Base-by-base conservation (phyloP, 2,113 vertebrate species). In the Henicopernis longicauda region DNA sequence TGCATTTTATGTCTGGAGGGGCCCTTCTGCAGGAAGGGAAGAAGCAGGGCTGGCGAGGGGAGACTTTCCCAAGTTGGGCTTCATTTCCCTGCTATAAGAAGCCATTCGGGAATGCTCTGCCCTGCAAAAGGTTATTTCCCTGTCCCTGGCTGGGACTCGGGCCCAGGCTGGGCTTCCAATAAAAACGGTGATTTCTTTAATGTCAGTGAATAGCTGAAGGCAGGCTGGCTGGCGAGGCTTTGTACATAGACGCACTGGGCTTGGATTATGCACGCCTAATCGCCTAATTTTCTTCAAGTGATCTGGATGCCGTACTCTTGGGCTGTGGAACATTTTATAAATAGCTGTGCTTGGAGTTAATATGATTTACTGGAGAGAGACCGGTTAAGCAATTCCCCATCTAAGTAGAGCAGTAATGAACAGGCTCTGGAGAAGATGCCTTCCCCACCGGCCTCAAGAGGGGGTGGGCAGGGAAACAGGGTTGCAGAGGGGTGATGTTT, bases 341-440 rank as follows among this genome's bases (percentile, higher is more conserved):
- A 95, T 94, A 97, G 95, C 95, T 87, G 96, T 89, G 97, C 96
- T 93, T 82, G 96, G 97, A 95, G 96, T 95, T 95, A 91, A 94
- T 96, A 91, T 95, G 97, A 95, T 97, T 97, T 97, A 96, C 96
- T 90, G 95, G 89, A 96, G 97, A 95, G 96, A 96, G 94, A 89
- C 86, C 90, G 77, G 96, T 92, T 95, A 96, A 95, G 94, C 96
- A 92, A 97, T 95, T 95, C 97, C 95, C 96, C 96, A 89, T 93
- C 94, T 96, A 89, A 97, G 97, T 93, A 94, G 95, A 91, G 89
- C 73, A 62, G 95, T 95, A 96, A 97, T 93, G 97, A 96, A 94
- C 95, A 94, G 94, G 96, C 91, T 95, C 92, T 94, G 95, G 95
- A 95, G 96, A 91, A 96, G 94, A 95, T 82, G 91, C 95, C 66